Conservation (phyloP, 2,888 invertebrate genomes). For the Petrophora chlorosata region DNA sequence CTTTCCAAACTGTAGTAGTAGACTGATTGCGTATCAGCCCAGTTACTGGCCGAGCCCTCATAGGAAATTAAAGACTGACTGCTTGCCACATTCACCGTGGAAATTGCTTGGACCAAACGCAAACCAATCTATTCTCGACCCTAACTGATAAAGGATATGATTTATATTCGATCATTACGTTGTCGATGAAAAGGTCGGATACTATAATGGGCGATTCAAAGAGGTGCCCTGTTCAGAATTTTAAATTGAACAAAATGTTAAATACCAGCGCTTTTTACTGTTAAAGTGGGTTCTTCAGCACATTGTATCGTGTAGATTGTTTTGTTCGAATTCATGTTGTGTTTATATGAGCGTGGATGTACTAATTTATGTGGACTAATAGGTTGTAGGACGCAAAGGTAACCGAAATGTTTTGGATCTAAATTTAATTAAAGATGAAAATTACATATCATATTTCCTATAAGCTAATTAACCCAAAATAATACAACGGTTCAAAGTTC, state of each 20-base stretch:
- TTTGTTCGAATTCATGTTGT: no score
- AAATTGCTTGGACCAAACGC: neutral
- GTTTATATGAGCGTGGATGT: no score
- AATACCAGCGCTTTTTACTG: no score
- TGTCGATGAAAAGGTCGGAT: neutral
- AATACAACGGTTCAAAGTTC: no score
- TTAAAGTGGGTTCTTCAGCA: no score
- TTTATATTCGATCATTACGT: neutral
- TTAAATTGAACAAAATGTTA: constrained; percentile 15
- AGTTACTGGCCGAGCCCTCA: constrained; percentile 14
- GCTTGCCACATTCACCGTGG: constrained; percentile 3
- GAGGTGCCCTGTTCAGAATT: constrained; percentile 12
- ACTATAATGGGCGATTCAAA: constrained; percentile 5
- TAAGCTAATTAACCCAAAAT: no score
- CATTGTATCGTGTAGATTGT: no score
- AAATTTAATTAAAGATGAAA: no score
- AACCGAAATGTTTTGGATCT: no score
- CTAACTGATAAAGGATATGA: neutral
- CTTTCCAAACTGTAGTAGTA: neutral
- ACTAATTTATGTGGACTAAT: no score
- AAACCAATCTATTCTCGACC: neutral
- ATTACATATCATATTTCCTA: no score
- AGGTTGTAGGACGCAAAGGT: no score
- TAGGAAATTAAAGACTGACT: constrained; percentile 21
- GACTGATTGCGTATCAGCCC: constrained; percentile 9